A percentile compares a stretch with the other conserved stretches of the same genome.
Conservation (phyloP, 2,888 invertebrate species). For the Phaonia tiefii region DNA sequence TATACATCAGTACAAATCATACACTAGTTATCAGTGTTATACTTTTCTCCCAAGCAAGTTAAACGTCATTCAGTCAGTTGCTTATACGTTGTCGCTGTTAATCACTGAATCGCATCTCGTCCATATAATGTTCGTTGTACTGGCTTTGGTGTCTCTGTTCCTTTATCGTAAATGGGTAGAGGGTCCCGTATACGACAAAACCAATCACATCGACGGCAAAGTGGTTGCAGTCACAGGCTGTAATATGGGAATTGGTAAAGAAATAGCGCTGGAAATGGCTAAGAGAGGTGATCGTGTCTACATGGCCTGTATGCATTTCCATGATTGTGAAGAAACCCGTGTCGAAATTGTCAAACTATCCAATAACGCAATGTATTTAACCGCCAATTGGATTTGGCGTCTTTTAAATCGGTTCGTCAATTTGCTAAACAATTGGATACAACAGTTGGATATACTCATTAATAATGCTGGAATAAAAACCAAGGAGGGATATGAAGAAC, state of each 20-base stretch:
- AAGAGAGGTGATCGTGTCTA: conserved; percentile 88
- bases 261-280: conserved; percentile 87
- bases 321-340: conserved; percentile 86
- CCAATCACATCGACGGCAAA: conserved; percentile 83
- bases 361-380: no score
- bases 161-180: conserved; percentile 75
- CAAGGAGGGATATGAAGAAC: conserved; percentile 83
- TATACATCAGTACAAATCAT: no score
- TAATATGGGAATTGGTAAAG: conserved; percentile 90
- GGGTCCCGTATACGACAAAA: conserved; percentile 76
- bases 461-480: conserved; percentile 83
- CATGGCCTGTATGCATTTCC: conserved; percentile 92
- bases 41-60: no score
- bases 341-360: conserved; percentile 88
- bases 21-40: no score
- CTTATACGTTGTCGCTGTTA: no score
- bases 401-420: conserved; percentile 82
- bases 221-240: conserved; percentile 90
- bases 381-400: conserved; percentile 85
- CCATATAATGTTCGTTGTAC: no score
- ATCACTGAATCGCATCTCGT: no score
- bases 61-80: no score
- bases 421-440: conserved; percentile 80
- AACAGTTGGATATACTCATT: conserved; percentile 82
- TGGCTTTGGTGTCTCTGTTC: no score